Percentiles rank a stretch among this genome's conserved stretches.
These are phyloP conservation scores for Holacanthella duospinosa DNA, from an alignment of 2,888 invertebrate genomes.

Conservation along the genomic window DNA sequence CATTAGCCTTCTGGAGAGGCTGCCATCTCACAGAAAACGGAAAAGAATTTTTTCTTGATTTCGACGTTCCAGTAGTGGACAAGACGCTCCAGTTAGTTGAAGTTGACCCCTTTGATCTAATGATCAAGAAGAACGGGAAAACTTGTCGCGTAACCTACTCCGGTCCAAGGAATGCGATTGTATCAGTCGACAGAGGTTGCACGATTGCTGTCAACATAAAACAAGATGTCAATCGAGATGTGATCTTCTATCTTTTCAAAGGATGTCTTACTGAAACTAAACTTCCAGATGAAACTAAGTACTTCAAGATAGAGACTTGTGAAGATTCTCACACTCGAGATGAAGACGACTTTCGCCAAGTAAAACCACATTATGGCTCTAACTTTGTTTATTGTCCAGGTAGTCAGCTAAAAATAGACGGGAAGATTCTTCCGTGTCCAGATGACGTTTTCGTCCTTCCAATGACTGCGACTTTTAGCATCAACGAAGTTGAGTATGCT, in stretches of 20 bases:
- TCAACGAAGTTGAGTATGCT: not conserved
- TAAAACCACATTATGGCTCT: not conserved
- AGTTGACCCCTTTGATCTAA: not conserved
- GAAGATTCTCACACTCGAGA: not conserved
- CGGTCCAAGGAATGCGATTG: not conserved
- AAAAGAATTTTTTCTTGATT: not conserved
- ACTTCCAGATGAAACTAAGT: no score
- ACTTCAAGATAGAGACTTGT: no score
- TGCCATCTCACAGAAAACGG: not conserved
- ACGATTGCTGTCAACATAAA: not conserved
- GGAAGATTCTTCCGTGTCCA: no score
- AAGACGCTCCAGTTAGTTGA: not conserved
- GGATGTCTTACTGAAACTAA: no score
- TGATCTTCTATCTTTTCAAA: no score
- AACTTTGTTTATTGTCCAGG: not conserved
- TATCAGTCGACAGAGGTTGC: not conserved
- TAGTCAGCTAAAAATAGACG: no score
- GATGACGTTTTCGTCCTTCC: constrained; percentile 2
- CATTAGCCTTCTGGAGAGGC: not conserved
- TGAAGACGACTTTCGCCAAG: not conserved
- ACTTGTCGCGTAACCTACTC: not conserved
- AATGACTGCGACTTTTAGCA: not conserved
- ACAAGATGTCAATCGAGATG: no score
- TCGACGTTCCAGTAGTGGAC: not conserved
- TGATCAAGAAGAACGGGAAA: not conserved